Evolutionary conservation across 2,888 invertebrate genomes (phyloP).

Genomic region (Macrosiphum euphorbiae): DNA sequence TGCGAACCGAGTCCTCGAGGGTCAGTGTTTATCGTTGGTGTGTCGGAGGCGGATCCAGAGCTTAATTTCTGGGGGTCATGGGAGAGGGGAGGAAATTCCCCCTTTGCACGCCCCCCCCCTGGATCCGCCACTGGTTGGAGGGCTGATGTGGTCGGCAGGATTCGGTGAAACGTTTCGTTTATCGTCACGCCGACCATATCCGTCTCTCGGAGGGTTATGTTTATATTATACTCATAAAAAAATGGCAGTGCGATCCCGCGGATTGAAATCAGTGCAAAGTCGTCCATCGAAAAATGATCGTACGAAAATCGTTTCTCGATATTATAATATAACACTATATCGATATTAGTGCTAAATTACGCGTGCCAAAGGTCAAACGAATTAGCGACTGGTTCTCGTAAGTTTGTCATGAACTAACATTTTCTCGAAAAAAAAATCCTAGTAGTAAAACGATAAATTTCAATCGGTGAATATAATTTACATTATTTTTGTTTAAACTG

Average conservation of each 20-base stretch:
- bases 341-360: background rate
- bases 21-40: constrained; percentile 64
- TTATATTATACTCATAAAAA: too few relatives aligned
- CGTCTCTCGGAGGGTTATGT: background rate
- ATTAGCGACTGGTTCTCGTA: background rate
- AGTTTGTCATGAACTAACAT: too few relatives aligned
- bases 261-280: background rate
- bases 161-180: too few relatives aligned
- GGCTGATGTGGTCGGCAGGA: too few relatives aligned
- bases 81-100: too few relatives aligned
- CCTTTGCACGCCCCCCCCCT: too few relatives aligned
- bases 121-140: too few relatives aligned
- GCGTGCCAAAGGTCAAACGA: background rate
- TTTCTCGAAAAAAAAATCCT: background rate
- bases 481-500: too few relatives aligned
- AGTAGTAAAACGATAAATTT: background rate
- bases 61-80: constrained; percentile 62
- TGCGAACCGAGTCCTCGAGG: constrained; percentile 69
- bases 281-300: background rate
- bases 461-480: too few relatives aligned
- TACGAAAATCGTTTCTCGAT: background rate
- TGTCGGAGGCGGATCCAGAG: background rate
- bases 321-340: background rate
- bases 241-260: background rate
- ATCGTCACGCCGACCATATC: background rate